These are phyloP conservation scores for Meriones psammophilus DNA, from an alignment of 2,797 vertebrate genomes.

Conservation along the genomic window DNA sequence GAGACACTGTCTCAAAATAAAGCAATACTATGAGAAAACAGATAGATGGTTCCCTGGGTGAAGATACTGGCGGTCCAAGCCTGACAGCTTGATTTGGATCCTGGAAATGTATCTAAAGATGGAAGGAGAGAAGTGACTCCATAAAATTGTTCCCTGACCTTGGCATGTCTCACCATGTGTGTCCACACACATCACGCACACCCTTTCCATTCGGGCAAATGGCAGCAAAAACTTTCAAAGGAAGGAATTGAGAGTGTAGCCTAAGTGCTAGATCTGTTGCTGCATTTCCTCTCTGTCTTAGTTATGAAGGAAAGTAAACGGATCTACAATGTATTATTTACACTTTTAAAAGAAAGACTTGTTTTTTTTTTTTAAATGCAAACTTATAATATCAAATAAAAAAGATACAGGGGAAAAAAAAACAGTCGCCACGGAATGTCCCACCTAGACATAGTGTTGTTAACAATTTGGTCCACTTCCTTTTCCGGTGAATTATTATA, in stretches of 20 bases:
- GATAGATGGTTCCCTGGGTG: not conserved
- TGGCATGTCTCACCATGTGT: not conserved
- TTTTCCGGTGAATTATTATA: constrained; percentile 61
- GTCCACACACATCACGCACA: not conserved
- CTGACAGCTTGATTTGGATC: not conserved
- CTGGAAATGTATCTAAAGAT: not conserved
- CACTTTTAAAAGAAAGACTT: constrained; percentile 62
- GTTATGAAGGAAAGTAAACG: constrained; percentile 22
- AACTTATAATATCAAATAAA: constrained; percentile 52
- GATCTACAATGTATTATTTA: not conserved
- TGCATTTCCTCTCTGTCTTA: not conserved
- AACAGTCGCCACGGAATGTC: not conserved
- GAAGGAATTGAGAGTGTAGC: not conserved
- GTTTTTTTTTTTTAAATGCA: constrained; percentile 28
- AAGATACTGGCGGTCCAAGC: not conserved
- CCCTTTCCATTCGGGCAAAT: not conserved
- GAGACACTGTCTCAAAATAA: not conserved
- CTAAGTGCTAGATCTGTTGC: constrained; percentile 7
- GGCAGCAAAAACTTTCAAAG: not conserved
- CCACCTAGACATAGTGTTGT: constrained; percentile 17
- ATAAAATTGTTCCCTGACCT: not conserved
- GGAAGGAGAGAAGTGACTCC: not conserved
- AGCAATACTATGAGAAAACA: constrained; percentile 43
- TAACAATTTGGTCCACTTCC: constrained; percentile 55
- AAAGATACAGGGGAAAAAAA: constrained; percentile 51